Conservation (phyloP, 2,113 vertebrate species). For the Actinemys pallida region DNA sequence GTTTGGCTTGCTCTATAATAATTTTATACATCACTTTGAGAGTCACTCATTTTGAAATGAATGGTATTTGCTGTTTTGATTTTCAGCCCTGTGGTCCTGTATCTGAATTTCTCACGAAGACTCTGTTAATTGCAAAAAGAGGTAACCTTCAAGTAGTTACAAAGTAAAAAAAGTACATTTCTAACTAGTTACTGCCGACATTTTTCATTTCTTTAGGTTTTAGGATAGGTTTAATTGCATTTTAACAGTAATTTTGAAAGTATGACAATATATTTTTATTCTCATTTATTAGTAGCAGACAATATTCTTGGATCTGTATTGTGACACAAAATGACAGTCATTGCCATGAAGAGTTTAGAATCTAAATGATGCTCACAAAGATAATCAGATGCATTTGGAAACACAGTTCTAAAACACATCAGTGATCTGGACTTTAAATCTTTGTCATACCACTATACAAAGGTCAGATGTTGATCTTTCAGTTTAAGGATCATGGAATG, state of each 20-base stretch:
- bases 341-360: not conserved
- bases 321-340: not conserved
- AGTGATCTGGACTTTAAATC: conserved; percentile 44
- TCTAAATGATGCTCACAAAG: not conserved
- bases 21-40: not conserved
- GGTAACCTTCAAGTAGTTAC: not conserved
- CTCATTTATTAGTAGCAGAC: not conserved
- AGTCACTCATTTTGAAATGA: not conserved
- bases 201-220: not conserved
- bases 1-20: not conserved
- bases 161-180: not conserved
- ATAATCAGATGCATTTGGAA: not conserved
- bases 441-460: conserved; percentile 66
- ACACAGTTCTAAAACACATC: not conserved
- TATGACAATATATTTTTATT: not conserved
- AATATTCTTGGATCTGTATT: not conserved
- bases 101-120: not conserved
- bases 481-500: conserved; percentile 39
- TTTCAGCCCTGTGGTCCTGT: not conserved
- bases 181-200: not conserved
- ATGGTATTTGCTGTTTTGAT: not conserved
- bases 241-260: not conserved
- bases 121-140: not conserved
- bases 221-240: not conserved
- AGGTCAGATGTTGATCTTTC: conserved; percentile 57